Percentiles rank a stretch among this genome's conserved stretches.
Evolutionary conservation across 2,113 vertebrate genomes (phyloP).

Genomic region (Microtus pennsylvanicus): DNA sequence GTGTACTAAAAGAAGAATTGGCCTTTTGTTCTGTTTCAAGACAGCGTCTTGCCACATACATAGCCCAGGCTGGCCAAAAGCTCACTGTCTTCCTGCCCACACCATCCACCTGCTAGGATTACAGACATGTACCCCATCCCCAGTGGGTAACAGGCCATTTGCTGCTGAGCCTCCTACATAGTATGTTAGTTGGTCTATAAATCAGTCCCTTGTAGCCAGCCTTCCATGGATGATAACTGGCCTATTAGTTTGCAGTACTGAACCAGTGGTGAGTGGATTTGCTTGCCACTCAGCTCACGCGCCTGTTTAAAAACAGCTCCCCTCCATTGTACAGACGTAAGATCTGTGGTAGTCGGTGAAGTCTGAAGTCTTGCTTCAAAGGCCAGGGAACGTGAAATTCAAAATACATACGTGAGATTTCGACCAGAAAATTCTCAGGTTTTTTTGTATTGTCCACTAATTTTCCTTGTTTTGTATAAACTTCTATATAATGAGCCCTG

Average conservation of each 20-base stretch:
- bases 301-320: background rate
- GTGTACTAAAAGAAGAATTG: background rate
- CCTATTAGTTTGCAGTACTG: background rate
- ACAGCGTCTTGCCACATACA: too few species aligned
- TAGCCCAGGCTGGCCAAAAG: too few species aligned
- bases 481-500: background rate
- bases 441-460: background rate
- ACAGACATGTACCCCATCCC: too few species aligned
- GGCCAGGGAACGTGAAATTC: background rate
- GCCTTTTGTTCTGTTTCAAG: background rate
- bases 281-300: background rate
- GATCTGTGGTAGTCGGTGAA: background rate
- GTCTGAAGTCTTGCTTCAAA: background rate
- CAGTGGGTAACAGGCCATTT: background rate
- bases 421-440: too few species aligned
- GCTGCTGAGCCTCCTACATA: background rate
- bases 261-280: background rate
- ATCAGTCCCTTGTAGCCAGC: background rate
- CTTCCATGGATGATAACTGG: background rate
- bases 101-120: background rate
- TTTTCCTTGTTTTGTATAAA: background rate
- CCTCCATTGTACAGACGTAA: background rate
- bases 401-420: background rate
- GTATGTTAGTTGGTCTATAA: background rate
- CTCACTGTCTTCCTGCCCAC: background rate